phyloP scores from a whole-genome alignment of 2,113 vertebrate species.

The Apteryx owenii region DNA sequence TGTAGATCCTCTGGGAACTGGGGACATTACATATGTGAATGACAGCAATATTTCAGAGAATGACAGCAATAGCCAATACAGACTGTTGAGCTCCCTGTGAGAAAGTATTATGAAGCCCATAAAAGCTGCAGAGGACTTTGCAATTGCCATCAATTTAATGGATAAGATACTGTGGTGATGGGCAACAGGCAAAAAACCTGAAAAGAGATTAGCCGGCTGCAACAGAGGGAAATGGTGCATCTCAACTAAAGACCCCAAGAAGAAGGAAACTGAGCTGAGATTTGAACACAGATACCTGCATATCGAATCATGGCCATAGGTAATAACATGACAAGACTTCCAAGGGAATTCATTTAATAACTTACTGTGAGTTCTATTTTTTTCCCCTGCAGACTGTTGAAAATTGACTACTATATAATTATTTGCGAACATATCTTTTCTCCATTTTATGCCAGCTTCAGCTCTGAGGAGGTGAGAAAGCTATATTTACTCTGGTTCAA shows the following conservation, averaged over 20 bases:
- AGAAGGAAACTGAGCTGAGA: background rate
- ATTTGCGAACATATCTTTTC: background rate
- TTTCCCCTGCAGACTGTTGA: background rate
- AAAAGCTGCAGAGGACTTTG: constrained; percentile 52
- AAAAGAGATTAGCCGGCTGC: constrained; percentile 23
- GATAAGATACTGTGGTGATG: background rate
- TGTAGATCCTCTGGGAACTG: constrained; percentile 21
- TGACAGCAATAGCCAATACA: constrained; percentile 56
- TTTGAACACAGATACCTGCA: background rate
- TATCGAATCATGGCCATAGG: background rate
- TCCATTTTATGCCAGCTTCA: background rate
- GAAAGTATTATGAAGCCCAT: constrained; percentile 48
- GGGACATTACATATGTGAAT: background rate
- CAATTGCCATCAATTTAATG: constrained; percentile 59
- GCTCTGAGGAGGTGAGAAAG: background rate
- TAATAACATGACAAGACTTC: background rate
- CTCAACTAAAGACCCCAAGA: background rate
- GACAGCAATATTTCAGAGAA: constrained; percentile 53
- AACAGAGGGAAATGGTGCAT: background rate
- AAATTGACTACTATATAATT: constrained; percentile 1
- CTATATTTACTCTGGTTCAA: background rate
- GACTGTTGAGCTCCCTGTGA: constrained; percentile 22
- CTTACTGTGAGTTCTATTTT: background rate
- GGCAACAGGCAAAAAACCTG: constrained; percentile 14
- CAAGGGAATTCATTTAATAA: background rate